Evolutionary conservation across 53 echinoderm and acorn worm species (phyloP).

Genomic region (Antedon mediterranea): DNA sequence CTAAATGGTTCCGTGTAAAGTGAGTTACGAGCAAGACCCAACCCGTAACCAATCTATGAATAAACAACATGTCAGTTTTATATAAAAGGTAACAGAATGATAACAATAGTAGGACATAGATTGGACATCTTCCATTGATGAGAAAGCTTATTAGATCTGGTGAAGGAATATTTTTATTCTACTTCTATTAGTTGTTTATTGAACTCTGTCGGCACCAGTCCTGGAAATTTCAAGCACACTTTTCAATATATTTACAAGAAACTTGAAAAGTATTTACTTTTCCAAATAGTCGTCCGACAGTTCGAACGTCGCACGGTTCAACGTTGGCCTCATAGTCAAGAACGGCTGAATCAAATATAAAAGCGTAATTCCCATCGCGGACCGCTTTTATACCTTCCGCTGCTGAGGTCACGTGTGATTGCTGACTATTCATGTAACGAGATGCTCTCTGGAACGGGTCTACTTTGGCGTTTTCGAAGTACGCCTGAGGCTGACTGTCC

Average conservation of each 20-base stretch:
- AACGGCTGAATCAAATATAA: slow-evolving; percentile 5
- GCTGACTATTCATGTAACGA: not conserved
- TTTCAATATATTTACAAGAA: too few species aligned
- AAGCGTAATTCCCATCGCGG: not conserved
- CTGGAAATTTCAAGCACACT: too few species aligned
- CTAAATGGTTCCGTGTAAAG: slow-evolving; percentile 9
- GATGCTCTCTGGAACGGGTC: not conserved
- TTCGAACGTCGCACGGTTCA: not conserved
- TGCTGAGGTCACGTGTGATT: not conserved
- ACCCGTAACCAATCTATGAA: slow-evolving; percentile 1
- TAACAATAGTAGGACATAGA: too few species aligned
- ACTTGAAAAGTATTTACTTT: too few species aligned
- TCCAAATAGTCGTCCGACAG: slow-evolving; percentile 3
- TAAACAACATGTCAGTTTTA: too few species aligned
- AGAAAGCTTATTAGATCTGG: too few species aligned
- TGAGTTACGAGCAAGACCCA: not conserved
- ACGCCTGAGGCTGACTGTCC: slow-evolving; percentile 2
- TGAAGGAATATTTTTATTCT: too few species aligned
- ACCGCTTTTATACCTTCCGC: not conserved
- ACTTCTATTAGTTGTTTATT: too few species aligned
- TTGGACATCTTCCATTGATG: too few species aligned
- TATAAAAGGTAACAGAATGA: too few species aligned
- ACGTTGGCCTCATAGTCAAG: not conserved
- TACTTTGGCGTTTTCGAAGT: slow-evolving; percentile 1
- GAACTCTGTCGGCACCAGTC: too few species aligned